Conservation (phyloP, 2,113 vertebrate species). For the Micronycteris hirsuta region DNA sequence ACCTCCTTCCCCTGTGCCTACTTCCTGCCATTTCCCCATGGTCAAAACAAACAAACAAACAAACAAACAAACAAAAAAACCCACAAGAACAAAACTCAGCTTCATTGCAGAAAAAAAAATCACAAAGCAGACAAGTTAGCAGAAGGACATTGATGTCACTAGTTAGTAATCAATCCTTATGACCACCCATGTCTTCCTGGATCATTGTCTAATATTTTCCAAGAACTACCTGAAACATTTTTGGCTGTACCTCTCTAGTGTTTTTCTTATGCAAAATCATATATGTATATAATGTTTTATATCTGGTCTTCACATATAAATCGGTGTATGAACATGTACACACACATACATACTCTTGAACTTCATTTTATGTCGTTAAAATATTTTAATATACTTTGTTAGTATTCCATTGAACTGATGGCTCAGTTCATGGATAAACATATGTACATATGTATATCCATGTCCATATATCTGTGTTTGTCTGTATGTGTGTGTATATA, state of each 20-base stretch:
- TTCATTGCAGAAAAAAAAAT: conserved; percentile 6
- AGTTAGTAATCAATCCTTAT: not conserved
- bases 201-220: not conserved
- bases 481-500: not conserved
- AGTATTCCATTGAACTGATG: not conserved
- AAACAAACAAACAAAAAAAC: not conserved
- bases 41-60: not conserved
- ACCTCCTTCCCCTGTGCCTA: no score
- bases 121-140: not conserved
- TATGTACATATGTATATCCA: not conserved
- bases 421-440: not conserved
- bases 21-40: no score
- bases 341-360: not conserved
- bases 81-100: not conserved
- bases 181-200: not conserved
- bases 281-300: conserved; percentile 51
- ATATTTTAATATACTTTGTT: conserved; percentile 46
- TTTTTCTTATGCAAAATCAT: conserved; percentile 42
- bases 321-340: not conserved
- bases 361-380: conserved; percentile 59
- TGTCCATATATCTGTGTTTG: not conserved
- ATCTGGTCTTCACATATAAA: conserved; percentile 32
- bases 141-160: not conserved
- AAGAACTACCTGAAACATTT: not conserved
- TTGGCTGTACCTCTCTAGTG: not conserved